Percentiles rank a stretch among this genome's conserved stretches.
Evolutionary conservation across 2,113 vertebrate species (phyloP).

Genomic region (Ochotona curzoniae): DNA sequence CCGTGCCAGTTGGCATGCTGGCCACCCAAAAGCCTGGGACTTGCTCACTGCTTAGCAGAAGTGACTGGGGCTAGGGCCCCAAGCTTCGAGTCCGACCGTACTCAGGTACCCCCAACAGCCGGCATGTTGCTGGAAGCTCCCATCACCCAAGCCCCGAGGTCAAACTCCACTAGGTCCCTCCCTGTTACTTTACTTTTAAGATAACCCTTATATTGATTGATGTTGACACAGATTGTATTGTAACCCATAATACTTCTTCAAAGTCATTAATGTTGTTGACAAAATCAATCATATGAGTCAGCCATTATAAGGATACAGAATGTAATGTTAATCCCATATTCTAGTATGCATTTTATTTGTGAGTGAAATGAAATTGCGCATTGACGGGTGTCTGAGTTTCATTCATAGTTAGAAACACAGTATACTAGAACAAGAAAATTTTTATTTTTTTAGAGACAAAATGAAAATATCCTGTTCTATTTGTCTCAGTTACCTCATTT

Average conservation of each 20-base stretch:
- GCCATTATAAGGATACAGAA: neutral
- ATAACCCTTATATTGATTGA: neutral
- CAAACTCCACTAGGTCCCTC: too few relatives aligned
- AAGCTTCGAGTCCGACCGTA: too few relatives aligned
- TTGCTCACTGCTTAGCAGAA: too few relatives aligned
- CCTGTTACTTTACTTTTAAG: neutral
- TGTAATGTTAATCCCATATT: neutral
- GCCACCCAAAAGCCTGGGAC: too few relatives aligned
- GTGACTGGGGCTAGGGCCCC: too few relatives aligned
- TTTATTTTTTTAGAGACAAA: neutral
- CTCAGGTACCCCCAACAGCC: too few relatives aligned
- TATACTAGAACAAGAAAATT: neutral
- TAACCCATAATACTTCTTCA: neutral
- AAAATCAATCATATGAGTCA: neutral
- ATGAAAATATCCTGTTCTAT: neutral
- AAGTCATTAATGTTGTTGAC: conserved; percentile 8
- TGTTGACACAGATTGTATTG: neutral
- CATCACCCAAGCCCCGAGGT: too few relatives aligned
- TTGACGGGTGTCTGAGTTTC: neutral
- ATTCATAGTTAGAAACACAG: neutral
- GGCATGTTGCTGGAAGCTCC: too few relatives aligned
- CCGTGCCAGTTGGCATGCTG: too few relatives aligned
- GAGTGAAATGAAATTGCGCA: neutral
- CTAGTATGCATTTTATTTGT: neutral
- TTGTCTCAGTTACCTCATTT: neutral